A percentile compares a stretch with the other conserved stretches of the same genome.
Evolutionary conservation across 2,888 invertebrate genomes (phyloP).

Genomic region (Harpagoxenus sublaevis): DNA sequence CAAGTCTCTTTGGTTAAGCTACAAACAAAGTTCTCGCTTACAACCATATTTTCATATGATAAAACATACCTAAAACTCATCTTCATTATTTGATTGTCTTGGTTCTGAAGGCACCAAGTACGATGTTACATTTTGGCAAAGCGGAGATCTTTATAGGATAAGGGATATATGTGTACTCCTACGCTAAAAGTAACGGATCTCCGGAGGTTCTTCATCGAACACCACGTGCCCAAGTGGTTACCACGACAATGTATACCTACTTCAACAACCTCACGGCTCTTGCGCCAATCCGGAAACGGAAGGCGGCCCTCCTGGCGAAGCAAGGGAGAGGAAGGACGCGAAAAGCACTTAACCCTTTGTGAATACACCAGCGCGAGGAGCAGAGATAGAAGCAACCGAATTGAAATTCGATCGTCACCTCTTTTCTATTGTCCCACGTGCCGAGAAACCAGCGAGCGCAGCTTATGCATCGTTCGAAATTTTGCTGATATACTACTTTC

Average conservation of each 20-base stretch:
- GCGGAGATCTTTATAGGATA: slow-evolving; percentile 70
- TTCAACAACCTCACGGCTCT: slow-evolving; percentile 78
- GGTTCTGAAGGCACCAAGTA: not conserved
- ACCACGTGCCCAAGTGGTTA: slow-evolving; percentile 85
- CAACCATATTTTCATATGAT: not conserved
- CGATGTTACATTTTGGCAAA: slow-evolving; percentile 5
- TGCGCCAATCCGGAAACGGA: slow-evolving; percentile 85
- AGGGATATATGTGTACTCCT: slow-evolving; percentile 67
- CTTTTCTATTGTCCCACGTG: slow-evolving; percentile 50
- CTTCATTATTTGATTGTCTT: not conserved
- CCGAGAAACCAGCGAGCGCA: slow-evolving; percentile 11
- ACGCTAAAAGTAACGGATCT: slow-evolving; percentile 73
- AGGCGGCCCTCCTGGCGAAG: slow-evolving; percentile 78
- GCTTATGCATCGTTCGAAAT: not conserved
- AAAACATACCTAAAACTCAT: not conserved
- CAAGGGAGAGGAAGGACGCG: slow-evolving; percentile 70
- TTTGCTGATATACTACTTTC: slow-evolving; percentile 26
- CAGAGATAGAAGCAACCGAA: slow-evolving; percentile 65
- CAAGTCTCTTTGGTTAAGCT: not conserved
- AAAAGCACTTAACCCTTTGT: slow-evolving; percentile 82
- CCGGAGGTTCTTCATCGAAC: slow-evolving; percentile 78
- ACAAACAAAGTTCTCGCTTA: not conserved
- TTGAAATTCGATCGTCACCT: slow-evolving; percentile 78
- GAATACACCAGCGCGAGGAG: slow-evolving; percentile 54
- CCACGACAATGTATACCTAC: slow-evolving; percentile 79